Percentiles rank a stretch among this genome's conserved stretches.
phyloP scores from a whole-genome alignment of 2,888 invertebrate species.

The Campoletis raptor region DNA sequence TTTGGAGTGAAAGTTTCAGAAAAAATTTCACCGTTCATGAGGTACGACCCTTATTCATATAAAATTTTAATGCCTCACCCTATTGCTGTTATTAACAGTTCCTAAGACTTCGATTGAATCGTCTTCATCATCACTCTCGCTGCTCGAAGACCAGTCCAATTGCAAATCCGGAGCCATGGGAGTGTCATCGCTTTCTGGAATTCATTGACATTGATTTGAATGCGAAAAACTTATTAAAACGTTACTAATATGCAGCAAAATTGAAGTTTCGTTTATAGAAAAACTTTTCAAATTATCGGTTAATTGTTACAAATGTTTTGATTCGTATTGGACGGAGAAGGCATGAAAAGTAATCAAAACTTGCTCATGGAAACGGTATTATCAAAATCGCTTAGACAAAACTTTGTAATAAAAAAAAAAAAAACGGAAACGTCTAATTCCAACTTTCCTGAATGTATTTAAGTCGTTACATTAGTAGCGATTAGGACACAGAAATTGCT shows the following conservation, averaged over 20 bases:
- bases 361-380: neutral
- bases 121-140: conserved; percentile 88
- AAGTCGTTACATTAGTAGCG: neutral
- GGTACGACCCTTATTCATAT: neutral
- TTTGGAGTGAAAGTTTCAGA: neutral
- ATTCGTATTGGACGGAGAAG: neutral
- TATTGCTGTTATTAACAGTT: conserved; percentile 78
- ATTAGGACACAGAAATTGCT: neutral
- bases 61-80: conserved; percentile 48
- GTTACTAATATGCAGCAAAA: neutral
- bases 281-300: neutral
- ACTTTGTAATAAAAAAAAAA: neutral
- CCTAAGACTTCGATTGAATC: conserved; percentile 85
- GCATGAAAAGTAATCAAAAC: no score
- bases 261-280: neutral
- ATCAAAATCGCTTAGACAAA: neutral
- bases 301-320: neutral
- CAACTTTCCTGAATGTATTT: neutral
- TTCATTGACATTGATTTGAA: neutral
- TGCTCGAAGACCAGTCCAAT: conserved; percentile 90
- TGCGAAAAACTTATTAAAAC: neutral
- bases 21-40: neutral
- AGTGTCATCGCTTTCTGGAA: conserved; percentile 83
- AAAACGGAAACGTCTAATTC: neutral
- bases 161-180: conserved; percentile 91